Evolutionary conservation across 1,140 invertebrate species (phyloP), one percentile per base, ranked within the genome.

Genomic region (Chlorops oryzae): DNA sequence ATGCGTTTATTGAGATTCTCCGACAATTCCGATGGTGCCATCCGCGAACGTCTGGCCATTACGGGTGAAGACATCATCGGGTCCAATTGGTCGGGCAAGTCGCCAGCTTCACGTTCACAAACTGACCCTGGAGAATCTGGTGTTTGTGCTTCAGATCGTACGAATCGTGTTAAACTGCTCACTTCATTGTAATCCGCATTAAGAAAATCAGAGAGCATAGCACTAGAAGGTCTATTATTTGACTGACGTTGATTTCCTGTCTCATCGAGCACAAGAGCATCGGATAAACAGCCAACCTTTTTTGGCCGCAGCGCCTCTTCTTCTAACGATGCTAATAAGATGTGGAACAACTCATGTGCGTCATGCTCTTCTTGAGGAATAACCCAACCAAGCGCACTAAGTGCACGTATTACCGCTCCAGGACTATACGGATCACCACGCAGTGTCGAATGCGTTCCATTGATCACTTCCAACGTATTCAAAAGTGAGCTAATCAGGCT

Each of bases 311-410:
- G 59, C 13, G 83, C 80, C 74, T 96, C 91, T 72, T 91, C 86
- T 72, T 92, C 89, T 17, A 96, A 74, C 23, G 90, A 91, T 22
- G 87, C 82, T 10, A 92, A 77, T 55, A 96, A 69, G 12, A 92
- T 84, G 75, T 93, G 89, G 52, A 94, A 86, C 39, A 95, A 69
- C 71, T 96, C 92, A 72, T 95, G 91, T 17, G 90, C 88, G 78
- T 96, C 92, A 76, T 95, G 91, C 74, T 96, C 88, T 55, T 91
- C 90, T 53, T 85, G 81, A 0, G 86, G 82, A 46, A 94, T 90
- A 39, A 88, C 82, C 91, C 91, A 95, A 12, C 87, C 81, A 7
- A 86, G 74, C 2, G 80, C 73, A 50, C 83, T 78, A 0, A 96
- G 67, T 0, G 87, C 84, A 52, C 83, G 81, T 50, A 94, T 80